Percentiles rank a stretch among this genome's conserved stretches.
phyloP scores from a whole-genome alignment of 2,797 vertebrate genomes.

The Alectoris magna region DNA sequence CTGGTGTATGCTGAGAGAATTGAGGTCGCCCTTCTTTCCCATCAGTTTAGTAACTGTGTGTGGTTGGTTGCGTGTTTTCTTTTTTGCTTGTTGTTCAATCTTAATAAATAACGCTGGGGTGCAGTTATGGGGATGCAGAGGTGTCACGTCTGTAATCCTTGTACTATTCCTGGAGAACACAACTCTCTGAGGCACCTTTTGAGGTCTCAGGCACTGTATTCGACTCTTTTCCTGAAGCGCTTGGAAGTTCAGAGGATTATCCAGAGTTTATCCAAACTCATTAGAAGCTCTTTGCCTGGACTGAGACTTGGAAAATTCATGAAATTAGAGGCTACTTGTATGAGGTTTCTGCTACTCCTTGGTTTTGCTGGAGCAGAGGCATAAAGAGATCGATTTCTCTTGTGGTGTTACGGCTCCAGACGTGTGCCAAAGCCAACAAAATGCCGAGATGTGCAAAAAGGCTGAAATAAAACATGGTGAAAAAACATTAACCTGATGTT shows the following conservation, averaged over 20 bases:
- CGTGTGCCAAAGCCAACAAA: slow-evolving; percentile 54
- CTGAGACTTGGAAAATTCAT: slow-evolving; percentile 31
- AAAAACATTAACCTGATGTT: background rate
- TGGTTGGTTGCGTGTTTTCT: background rate
- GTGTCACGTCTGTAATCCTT: background rate
- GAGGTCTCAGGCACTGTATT: background rate
- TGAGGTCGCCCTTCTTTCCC: slow-evolving; percentile 19
- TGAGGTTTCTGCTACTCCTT: slow-evolving; percentile 21
- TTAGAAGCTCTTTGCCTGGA: slow-evolving; percentile 26
- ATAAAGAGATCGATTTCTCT: background rate
- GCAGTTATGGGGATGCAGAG: background rate
- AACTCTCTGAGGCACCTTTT: background rate
- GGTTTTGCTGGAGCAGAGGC: background rate
- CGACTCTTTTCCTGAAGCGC: background rate
- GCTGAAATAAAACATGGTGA: background rate
- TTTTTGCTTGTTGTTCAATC: background rate
- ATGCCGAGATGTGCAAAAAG: slow-evolving; percentile 15
- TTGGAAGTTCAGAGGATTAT: slow-evolving; percentile 34
- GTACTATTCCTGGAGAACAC: background rate
- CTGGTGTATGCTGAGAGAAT: slow-evolving; percentile 29
- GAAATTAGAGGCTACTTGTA: background rate
- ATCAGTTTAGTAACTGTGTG: background rate
- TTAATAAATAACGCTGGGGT: background rate
- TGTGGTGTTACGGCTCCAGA: background rate
- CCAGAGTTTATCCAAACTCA: slow-evolving; percentile 46